These are phyloP conservation scores for Drosophila engyochracea DNA, from an alignment of 2,888 invertebrate species.

Conservation along the genomic window DNA sequence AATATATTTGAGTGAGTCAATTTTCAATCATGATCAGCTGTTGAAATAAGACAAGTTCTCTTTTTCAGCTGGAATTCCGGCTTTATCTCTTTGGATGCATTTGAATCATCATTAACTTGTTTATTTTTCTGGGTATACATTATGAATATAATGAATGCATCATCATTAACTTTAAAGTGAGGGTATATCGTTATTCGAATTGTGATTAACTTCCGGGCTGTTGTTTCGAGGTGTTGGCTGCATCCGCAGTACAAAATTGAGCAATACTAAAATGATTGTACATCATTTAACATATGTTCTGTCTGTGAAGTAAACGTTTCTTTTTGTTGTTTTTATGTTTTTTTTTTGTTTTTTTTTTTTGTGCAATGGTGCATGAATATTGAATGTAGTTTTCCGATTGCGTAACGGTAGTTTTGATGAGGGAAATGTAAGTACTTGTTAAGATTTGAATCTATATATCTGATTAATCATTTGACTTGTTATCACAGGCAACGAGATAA, in stretches of 20 bases:
- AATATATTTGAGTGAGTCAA: neutral
- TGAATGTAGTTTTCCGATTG: slow-evolving; percentile 26
- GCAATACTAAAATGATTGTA: slow-evolving; percentile 8
- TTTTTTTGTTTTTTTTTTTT: neutral
- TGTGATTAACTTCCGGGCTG: slow-evolving; percentile 16
- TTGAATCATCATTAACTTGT: neutral
- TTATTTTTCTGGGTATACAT: neutral
- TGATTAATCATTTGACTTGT: neutral
- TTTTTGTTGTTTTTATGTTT: neutral
- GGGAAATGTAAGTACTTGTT: neutral
- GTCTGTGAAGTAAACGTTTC: neutral
- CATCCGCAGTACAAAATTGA: slow-evolving; percentile 45
- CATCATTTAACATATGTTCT: slow-evolving; percentile 22
- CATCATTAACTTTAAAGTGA: neutral
- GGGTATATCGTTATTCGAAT: neutral
- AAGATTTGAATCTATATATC: neutral
- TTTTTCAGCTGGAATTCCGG: too few relatives aligned
- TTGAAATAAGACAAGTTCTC: neutral
- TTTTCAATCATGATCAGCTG: neutral
- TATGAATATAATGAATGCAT: neutral
- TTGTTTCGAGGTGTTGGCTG: slow-evolving; percentile 35
- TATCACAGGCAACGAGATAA: neutral
- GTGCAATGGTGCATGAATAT: slow-evolving; percentile 31
- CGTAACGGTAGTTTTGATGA: slow-evolving; percentile 4
- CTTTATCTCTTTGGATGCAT: neutral